Evolutionary conservation across 2,113 vertebrate species (phyloP).

Genomic region (Phaethornis superciliosus): DNA sequence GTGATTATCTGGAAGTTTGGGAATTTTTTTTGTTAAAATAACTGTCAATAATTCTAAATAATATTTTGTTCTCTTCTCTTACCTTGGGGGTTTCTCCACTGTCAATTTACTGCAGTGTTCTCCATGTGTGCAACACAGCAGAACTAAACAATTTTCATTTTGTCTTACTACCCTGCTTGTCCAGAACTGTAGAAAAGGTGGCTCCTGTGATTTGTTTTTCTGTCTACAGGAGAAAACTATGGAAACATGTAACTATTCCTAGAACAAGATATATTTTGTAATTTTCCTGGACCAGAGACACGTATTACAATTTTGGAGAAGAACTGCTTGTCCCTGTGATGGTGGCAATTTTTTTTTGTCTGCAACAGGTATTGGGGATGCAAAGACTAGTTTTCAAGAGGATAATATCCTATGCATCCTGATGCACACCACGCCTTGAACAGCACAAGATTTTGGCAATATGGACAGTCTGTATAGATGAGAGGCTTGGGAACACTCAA

Average conservation of each 20-base stretch:
- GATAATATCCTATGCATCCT: not conserved
- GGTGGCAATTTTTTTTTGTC: fast-evolving
- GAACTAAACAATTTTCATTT: slow-evolving; percentile 28
- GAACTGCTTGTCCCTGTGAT: not conserved
- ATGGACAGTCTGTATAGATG: not conserved
- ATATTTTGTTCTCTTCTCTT: not conserved
- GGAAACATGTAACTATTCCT: not conserved
- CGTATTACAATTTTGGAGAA: not conserved
- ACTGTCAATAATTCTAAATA: not conserved
- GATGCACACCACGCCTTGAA: not conserved
- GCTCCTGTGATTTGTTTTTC: slow-evolving; percentile 8
- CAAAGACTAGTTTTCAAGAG: not conserved
- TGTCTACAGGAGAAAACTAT: not conserved
- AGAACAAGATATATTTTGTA: slow-evolving; percentile 33
- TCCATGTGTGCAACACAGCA: not conserved
- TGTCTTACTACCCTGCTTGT: slow-evolving; percentile 3
- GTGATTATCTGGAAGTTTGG: not conserved
- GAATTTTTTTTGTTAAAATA: not conserved
- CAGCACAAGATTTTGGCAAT: not conserved
- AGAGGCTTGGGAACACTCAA: not conserved
- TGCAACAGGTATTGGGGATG: not conserved
- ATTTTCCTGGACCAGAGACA: not conserved
- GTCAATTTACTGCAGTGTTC: not conserved
- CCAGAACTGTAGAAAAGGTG: slow-evolving; percentile 9
- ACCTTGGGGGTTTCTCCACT: not conserved